A percentile compares a stretch with the other conserved stretches of the same genome.
Conservation (phyloP, 2,113 vertebrate species). For the Ariopsis seemanni region DNA sequence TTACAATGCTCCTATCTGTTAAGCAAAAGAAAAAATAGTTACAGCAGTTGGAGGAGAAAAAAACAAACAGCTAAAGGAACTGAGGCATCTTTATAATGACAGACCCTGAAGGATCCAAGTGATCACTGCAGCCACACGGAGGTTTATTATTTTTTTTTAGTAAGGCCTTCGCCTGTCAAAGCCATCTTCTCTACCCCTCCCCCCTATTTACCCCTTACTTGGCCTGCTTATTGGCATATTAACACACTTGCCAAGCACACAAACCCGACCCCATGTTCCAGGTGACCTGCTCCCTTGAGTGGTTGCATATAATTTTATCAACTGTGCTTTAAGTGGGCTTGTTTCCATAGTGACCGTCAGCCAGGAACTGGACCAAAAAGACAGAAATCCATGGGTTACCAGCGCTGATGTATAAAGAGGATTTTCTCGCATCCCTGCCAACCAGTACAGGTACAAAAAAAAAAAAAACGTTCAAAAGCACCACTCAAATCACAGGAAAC, state of each 20-base stretch:
- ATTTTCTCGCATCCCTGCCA: conserved; percentile 18
- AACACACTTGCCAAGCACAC: background rate
- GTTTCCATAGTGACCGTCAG: conserved; percentile 68
- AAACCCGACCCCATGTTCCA: conserved; percentile 51
- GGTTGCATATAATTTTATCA: conserved; percentile 71
- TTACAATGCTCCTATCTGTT: conserved; percentile 81
- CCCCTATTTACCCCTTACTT: background rate
- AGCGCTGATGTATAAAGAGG: conserved; percentile 32
- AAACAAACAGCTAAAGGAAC: conserved; percentile 42
- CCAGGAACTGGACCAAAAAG: conserved; percentile 54
- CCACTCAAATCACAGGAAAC: background rate
- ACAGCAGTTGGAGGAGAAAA: conserved; percentile 62
- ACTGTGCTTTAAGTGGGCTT: conserved; percentile 68
- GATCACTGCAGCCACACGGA: conserved; percentile 70
- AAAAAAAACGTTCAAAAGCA: background rate
- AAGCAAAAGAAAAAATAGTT: conserved; percentile 72
- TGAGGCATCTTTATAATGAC: conserved; percentile 38
- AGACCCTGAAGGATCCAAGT: conserved; percentile 58
- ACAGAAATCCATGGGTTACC: conserved; percentile 7
- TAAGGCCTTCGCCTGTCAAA: conserved; percentile 40
- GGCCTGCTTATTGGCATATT: conserved; percentile 30
- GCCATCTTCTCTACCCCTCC: conserved; percentile 1
- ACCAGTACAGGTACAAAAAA: conserved; percentile 8
- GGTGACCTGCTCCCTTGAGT: conserved; percentile 63
- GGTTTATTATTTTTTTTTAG: conserved; percentile 21